A percentile compares a stretch with the other conserved stretches of the same genome.
Conservation (phyloP, 92 coral and sea anemone genomes). For the Bergia sp. region DNA sequence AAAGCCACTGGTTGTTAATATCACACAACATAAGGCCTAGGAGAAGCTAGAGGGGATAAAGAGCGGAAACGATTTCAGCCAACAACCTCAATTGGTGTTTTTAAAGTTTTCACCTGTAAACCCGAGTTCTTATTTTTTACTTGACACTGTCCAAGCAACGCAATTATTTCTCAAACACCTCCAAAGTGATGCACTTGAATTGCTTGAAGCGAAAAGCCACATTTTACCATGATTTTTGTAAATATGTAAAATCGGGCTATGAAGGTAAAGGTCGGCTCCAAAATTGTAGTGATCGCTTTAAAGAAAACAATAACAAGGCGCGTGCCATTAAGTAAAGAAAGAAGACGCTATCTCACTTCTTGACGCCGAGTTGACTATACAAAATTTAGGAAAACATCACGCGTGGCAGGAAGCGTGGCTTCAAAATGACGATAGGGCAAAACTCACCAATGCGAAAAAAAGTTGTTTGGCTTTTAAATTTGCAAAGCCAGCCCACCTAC, state of each 20-base stretch:
- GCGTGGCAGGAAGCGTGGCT: background rate
- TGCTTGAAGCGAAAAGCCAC: slow-evolving; percentile 12
- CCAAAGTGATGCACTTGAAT: slow-evolving; percentile 18
- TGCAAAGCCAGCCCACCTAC: slow-evolving; percentile 18
- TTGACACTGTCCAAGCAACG: slow-evolving; percentile 36
- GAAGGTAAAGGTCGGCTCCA: slow-evolving; percentile 24
- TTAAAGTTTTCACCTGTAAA: slow-evolving; percentile 3
- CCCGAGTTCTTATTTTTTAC: background rate
- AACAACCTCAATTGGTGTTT: background rate
- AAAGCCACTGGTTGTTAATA: background rate
- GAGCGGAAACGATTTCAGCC: background rate
- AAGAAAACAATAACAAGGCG: slow-evolving; percentile 57
- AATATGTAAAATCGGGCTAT: background rate
- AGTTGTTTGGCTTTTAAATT: slow-evolving; percentile 18
- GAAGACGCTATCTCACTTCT: slow-evolving; percentile 25
- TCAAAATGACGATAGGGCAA: slow-evolving; percentile 9
- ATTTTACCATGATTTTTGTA: background rate
- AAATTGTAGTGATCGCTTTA: slow-evolving; percentile 55
- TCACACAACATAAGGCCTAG: background rate
- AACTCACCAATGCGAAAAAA: background rate
- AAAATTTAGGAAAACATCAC: background rate
- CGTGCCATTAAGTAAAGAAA: slow-evolving; percentile 62
- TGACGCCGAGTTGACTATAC: background rate
- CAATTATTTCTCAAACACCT: slow-evolving; percentile 43
- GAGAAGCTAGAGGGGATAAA: background rate